Evolutionary conservation across 2,113 vertebrate species (phyloP).

Genomic region (Cephalopholis sonnerati): DNA sequence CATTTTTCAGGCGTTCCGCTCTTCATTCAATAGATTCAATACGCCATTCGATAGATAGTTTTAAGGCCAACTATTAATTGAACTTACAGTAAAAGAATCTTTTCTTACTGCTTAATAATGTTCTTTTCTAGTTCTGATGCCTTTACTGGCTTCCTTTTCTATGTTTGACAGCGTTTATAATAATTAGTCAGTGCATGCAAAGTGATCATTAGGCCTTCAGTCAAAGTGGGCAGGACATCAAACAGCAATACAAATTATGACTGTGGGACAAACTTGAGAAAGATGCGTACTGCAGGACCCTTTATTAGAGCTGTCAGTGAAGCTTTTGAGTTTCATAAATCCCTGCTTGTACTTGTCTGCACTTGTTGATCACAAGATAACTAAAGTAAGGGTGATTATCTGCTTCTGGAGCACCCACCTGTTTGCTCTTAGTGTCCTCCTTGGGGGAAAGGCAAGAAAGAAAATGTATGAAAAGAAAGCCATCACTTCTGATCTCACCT

Average conservation of each 20-base stretch:
- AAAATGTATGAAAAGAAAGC: conserved; percentile 19
- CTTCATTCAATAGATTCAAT: too few species aligned
- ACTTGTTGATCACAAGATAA: not conserved
- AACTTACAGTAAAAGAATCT: not conserved
- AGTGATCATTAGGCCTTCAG: conserved; percentile 1
- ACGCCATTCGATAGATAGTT: too few species aligned
- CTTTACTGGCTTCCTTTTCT: not conserved
- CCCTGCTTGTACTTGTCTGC: too few species aligned
- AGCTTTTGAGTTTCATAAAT: not conserved
- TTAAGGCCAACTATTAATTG: too few species aligned
- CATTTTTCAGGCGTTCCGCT: too few species aligned
- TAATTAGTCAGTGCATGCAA: not conserved
- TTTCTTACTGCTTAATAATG: too few species aligned
- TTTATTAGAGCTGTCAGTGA: not conserved
- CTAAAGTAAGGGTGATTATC: not conserved
- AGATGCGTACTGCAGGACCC: too few species aligned
- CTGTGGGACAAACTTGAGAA: not conserved
- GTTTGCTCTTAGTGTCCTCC: conserved; percentile 70
- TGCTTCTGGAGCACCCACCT: conserved; percentile 66
- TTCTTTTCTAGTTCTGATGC: too few species aligned
- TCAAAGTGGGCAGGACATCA: not conserved
- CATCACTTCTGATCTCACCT: not conserved
- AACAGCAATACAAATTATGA: not conserved
- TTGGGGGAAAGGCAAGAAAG: conserved; percentile 44
- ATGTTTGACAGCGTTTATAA: not conserved